These are phyloP conservation scores for Lucilia cuprina DNA, from an alignment of 1,140 invertebrate genomes.

Conservation along the genomic window DNA sequence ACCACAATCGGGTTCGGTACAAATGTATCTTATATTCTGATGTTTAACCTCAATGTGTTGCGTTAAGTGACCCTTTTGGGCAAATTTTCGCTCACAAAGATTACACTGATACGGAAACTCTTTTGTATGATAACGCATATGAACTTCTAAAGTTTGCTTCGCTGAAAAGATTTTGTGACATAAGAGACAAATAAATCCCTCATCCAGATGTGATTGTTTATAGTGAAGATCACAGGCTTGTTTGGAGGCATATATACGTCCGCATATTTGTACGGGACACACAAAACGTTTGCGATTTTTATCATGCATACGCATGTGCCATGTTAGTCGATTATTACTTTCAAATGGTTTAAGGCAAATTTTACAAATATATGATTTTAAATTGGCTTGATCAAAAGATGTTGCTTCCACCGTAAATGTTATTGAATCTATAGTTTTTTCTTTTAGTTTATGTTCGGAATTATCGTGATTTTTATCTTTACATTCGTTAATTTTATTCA, in stretches of 20 bases:
- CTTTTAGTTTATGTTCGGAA: too few species aligned
- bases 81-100: slow-evolving; percentile 67
- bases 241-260: slow-evolving; percentile 44
- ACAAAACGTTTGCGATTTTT: slow-evolving; percentile 40
- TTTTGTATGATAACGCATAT: slow-evolving; percentile 70
- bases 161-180: slow-evolving; percentile 64
- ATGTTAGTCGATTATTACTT: slow-evolving; percentile 38
- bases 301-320: slow-evolving; percentile 44
- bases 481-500: too few species aligned
- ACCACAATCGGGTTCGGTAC: slow-evolving; percentile 41
- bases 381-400: too few species aligned
- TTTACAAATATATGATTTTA: not conserved
- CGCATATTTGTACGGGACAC: slow-evolving; percentile 39
- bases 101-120: slow-evolving; percentile 66
- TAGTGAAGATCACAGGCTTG: slow-evolving; percentile 45
- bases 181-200: slow-evolving; percentile 52
- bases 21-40: slow-evolving; percentile 43
- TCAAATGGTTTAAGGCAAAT: slow-evolving; percentile 18
- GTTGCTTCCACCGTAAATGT: too few species aligned
- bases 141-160: slow-evolving; percentile 66
- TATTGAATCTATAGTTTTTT: too few species aligned
- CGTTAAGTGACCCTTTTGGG: slow-evolving; percentile 67
- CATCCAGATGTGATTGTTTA: slow-evolving; percentile 39
- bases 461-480: too few species aligned
- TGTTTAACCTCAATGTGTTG: slow-evolving; percentile 62